Evolutionary conservation across 2,888 invertebrate species (phyloP).

Genomic region (Lypha dubia): DNA sequence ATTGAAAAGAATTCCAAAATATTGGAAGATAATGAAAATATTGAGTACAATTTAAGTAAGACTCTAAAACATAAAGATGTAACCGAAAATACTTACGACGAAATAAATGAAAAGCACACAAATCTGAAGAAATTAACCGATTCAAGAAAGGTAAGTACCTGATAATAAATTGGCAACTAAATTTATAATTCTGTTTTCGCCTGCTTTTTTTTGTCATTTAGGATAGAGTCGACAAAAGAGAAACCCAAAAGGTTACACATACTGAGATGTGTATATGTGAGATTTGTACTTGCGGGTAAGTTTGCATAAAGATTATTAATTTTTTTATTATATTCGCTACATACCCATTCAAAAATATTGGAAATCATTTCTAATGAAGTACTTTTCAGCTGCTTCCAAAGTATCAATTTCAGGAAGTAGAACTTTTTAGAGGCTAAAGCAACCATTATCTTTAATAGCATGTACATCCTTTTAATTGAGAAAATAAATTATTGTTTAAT

Average conservation of each 20-base stretch:
- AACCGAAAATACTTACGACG: constrained; percentile 81
- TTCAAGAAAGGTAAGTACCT: constrained; percentile 79
- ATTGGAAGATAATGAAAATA: constrained; percentile 80
- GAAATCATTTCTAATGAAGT: no score
- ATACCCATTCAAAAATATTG: no score
- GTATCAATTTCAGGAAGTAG: no score
- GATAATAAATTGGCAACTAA: background rate
- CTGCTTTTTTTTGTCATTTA: constrained; percentile 62
- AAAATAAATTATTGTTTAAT: no score
- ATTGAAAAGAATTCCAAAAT: constrained; percentile 82
- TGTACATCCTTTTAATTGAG: no score
- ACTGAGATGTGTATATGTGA: constrained; percentile 95
- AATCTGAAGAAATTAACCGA: constrained; percentile 77
- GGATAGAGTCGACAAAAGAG: constrained; percentile 79
- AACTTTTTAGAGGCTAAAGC: no score
- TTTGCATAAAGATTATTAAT: no score
- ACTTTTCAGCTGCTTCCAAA: no score
- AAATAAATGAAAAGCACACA: constrained; percentile 79
- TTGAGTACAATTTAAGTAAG: constrained; percentile 80
- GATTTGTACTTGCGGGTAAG: constrained; percentile 96
- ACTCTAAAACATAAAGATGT: constrained; percentile 80
- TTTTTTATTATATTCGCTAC: no score
- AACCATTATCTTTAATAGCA: no score
- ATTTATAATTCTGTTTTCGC: no score
- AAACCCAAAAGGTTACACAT: constrained; percentile 82